Percentiles rank a stretch among this genome's conserved stretches.
These are phyloP conservation scores for Lineus longissimus DNA, from an alignment of 1,140 invertebrate genomes.

Conservation along the genomic window DNA sequence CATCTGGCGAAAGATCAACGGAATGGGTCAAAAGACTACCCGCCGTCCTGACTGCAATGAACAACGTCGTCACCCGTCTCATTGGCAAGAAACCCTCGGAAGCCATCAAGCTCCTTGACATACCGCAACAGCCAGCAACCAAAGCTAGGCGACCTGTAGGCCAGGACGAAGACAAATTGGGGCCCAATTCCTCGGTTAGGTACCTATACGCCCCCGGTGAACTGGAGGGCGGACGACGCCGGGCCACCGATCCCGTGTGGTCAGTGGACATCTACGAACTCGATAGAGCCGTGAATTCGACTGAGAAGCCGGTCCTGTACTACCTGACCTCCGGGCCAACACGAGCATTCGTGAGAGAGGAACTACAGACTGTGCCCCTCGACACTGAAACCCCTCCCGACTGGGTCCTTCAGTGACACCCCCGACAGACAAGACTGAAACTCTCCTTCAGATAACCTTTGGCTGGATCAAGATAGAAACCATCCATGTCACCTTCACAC, in stretches of 20 bases:
- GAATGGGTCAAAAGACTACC: constrained; percentile 14
- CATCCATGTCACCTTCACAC: too few relatives aligned
- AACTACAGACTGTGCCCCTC: constrained; percentile 14
- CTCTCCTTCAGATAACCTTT: too few relatives aligned
- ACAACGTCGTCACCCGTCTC: constrained; percentile 17
- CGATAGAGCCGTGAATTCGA: background rate
- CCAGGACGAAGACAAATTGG: constrained; percentile 1
- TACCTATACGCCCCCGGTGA: constrained; percentile 24
- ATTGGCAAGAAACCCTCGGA: constrained; percentile 13
- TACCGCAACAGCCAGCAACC: constrained; percentile 7
- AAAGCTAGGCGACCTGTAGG: constrained; percentile 3
- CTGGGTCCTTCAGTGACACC: too few relatives aligned
- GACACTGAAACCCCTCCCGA: constrained; percentile 13
- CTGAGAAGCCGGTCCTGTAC: constrained; percentile 17
- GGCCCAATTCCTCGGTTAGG: background rate
- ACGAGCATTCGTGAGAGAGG: constrained; percentile 20
- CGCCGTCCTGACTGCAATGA: constrained; percentile 14
- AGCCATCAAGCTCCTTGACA: constrained; percentile 12
- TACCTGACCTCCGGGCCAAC: constrained; percentile 14
- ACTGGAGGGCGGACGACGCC: constrained; percentile 17
- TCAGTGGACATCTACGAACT: constrained; percentile 14
- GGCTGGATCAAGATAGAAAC: too few relatives aligned
- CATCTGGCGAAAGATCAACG: constrained; percentile 5
- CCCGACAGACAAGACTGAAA: too few relatives aligned
- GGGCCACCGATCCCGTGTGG: constrained; percentile 21